Conservation (phyloP, 2,113 vertebrate genomes). For the Pristiophorus japonicus region DNA sequence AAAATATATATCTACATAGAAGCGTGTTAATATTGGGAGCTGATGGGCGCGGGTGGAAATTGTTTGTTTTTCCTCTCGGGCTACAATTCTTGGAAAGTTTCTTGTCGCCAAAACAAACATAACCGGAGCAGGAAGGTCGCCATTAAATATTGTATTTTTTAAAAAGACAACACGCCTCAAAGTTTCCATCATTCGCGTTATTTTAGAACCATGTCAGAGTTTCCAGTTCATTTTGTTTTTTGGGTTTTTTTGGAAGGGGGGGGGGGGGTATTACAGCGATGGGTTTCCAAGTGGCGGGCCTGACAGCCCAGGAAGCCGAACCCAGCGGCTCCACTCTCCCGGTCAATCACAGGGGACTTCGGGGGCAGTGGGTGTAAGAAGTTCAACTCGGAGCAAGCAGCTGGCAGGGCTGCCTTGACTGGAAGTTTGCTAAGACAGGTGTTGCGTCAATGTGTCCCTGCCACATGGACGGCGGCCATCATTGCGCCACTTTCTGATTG, state of each 20-base stretch:
- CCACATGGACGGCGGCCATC: conserved; percentile 2
- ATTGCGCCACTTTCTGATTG: neutral
- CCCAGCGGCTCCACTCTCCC: neutral
- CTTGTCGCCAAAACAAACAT: conserved; percentile 1
- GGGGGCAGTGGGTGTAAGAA: neutral
- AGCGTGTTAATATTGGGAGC: neutral
- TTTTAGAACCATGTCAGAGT: neutral
- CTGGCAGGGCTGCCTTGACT: neutral
- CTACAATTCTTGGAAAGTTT: neutral
- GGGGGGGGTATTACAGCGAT: neutral
- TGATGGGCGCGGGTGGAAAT: neutral
- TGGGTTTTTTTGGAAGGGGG: too few relatives aligned
- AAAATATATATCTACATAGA: neutral
- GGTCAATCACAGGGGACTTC: neutral
- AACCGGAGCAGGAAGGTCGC: neutral
- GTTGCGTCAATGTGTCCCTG: neutral
- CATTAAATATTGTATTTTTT: neutral
- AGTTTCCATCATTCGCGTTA: neutral
- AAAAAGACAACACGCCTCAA: neutral
- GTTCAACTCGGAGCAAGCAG: neutral
- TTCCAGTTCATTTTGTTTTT: neutral
- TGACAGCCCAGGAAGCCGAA: neutral
- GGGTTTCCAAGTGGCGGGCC: neutral
- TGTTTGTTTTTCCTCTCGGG: neutral
- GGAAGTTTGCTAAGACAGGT: neutral